phyloP scores from a whole-genome alignment of 2,888 invertebrate genomes.

The Ctenicera cuprea region DNA sequence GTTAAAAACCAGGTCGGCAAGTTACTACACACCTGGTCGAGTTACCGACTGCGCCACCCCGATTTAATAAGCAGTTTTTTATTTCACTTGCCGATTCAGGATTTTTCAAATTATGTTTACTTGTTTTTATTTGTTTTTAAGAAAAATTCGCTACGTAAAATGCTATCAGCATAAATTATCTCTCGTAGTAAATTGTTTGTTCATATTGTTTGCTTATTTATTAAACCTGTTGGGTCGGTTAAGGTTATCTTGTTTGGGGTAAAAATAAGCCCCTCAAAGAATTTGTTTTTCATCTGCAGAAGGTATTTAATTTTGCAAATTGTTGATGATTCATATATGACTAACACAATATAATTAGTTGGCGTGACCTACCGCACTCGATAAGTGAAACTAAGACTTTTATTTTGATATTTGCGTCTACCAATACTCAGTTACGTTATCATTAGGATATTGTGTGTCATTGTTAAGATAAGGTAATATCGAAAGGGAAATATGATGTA shows the following conservation, averaged over 20 bases:
- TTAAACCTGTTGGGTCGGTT: not conserved
- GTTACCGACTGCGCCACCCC: conserved; percentile 53
- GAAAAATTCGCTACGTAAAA: conserved; percentile 49
- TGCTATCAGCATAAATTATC: conserved; percentile 25
- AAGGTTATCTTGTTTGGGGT: not conserved
- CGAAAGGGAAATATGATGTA: too few species aligned
- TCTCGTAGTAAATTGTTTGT: not conserved
- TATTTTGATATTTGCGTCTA: too few species aligned
- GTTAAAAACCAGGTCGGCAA: conserved; percentile 69
- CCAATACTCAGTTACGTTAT: too few species aligned
- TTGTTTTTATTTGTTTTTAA: conserved; percentile 55
- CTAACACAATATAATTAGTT: not conserved
- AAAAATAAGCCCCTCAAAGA: too few species aligned
- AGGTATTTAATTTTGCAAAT: not conserved
- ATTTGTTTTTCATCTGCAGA: too few species aligned
- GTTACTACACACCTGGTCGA: conserved; percentile 68
- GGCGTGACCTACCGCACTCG: not conserved
- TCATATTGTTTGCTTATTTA: too few species aligned
- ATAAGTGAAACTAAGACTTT: too few species aligned
- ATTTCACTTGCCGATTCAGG: conserved; percentile 54
- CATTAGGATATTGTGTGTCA: too few species aligned
- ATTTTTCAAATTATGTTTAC: conserved; percentile 54
- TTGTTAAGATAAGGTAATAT: too few species aligned
- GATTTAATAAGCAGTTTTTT: conserved; percentile 59
- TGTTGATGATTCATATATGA: not conserved